A percentile compares a stretch with the other conserved stretches of the same genome.
These are phyloP conservation scores for Polymixis flavicincta DNA, from an alignment of 2,888 invertebrate genomes.

Conservation along the genomic window DNA sequence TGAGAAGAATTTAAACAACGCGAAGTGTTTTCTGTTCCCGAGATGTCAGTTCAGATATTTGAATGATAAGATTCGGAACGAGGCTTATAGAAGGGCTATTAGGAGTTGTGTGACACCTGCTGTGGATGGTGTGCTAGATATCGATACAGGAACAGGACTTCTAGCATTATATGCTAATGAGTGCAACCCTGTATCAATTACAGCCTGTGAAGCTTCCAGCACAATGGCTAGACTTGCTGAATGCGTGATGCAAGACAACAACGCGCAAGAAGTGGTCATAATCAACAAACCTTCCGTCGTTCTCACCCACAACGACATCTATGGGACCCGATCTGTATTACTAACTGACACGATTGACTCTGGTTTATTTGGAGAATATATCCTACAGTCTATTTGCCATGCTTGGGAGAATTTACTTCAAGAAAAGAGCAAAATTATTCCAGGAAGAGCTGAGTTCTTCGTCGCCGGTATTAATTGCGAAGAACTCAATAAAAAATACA, in stretches of 20 bases:
- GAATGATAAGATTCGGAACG: constrained; percentile 53
- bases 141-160: constrained; percentile 72
- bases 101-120: constrained; percentile 31
- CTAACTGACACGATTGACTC: constrained; percentile 53
- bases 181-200: constrained; percentile 80
- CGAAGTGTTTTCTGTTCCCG: constrained; percentile 47
- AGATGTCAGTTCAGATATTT: constrained; percentile 38
- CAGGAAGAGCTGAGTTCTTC: constrained; percentile 56
- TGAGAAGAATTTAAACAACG: constrained; percentile 58
- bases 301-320: constrained; percentile 38
- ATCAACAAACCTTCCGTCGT: constrained; percentile 34
- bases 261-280: constrained; percentile 36
- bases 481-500: constrained; percentile 43
- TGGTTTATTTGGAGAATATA: constrained; percentile 63
- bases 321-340: constrained; percentile 39
- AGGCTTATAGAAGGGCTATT: constrained; percentile 58
- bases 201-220: constrained; percentile 45
- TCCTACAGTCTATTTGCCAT: constrained; percentile 91
- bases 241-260: constrained; percentile 47
- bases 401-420: constrained; percentile 86
- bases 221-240: constrained; percentile 46
- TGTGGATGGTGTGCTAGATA: constrained; percentile 53
- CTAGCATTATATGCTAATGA: constrained; percentile 91
- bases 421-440: constrained; percentile 39
- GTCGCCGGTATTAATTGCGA: constrained; percentile 47